phyloP scores from a whole-genome alignment of 2,888 invertebrate genomes.

The Griposia aprilina region DNA sequence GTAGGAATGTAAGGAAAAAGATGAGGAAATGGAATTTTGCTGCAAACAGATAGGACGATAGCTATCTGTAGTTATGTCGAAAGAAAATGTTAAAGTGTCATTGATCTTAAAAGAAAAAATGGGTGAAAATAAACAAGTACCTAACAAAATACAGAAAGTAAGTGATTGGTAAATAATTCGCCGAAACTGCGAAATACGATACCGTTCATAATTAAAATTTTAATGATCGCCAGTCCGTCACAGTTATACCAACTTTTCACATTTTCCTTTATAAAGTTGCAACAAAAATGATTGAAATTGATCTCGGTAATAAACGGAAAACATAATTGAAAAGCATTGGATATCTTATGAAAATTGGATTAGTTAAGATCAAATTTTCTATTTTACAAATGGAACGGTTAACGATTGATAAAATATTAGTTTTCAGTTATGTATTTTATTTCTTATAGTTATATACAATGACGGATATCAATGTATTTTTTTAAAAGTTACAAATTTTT shows the following conservation, averaged over 20 bases:
- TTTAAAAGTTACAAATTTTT: neutral
- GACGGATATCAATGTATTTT: neutral
- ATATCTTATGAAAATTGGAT: neutral
- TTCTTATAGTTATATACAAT: neutral
- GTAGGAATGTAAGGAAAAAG: neutral
- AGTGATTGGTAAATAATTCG: neutral
- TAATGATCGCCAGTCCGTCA: constrained; percentile 24
- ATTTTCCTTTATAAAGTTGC: neutral
- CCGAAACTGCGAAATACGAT: constrained; percentile 28
- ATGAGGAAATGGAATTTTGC: neutral
- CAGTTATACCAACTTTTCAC: neutral
- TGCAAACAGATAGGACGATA: neutral
- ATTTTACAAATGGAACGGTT: neutral
- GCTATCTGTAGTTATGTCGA: neutral
- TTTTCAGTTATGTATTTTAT: neutral
- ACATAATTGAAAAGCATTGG: neutral
- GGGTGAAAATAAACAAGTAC: neutral
- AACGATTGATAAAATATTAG: neutral
- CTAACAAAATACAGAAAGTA: constrained; percentile 5
- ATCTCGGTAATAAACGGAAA: constrained; percentile 4
- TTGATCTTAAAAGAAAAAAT: neutral
- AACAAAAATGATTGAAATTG: neutral
- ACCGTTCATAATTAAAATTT: constrained; percentile 38
- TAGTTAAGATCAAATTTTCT: neutral
- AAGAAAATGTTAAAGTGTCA: neutral